Evolutionary conservation across 2,888 invertebrate genomes (phyloP), one percentile per base, ranked within the genome.

Genomic region (Tricholauxania praeusta): DNA sequence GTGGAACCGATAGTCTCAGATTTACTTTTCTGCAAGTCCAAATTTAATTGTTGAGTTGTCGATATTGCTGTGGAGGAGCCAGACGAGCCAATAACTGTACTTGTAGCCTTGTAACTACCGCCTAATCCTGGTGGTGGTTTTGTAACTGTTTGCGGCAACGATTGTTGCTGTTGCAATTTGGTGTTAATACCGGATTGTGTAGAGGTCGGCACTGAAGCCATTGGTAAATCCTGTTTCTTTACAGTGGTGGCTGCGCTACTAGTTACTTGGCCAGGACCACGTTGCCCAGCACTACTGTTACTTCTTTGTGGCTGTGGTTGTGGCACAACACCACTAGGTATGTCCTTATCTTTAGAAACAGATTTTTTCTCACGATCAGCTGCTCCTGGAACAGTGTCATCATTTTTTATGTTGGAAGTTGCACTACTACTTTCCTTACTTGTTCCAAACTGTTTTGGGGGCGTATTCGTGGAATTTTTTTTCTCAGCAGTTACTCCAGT

Each of bases 1-100:
- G 73, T 3, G 73, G 71, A 72, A 15, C 74, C 66, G 71, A 72
- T 78, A 70, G 72, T 73, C 62, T 75, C 75, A 10, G 78, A 64
- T 74, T 80, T 79, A 53, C 78, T 77, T 62, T 81, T 81, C 22
- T 80, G 80, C 57, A 79, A 66, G 19, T 78, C 79, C n/a, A 72
- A 28, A 19, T 75, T 74, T 17, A 74, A 71, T 28, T 74, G 72
- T 47, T 69, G 69, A 2, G 71, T 48, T 67, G 72, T 64, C 70
- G 76, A 47, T 74, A 67, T 62, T 12, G 64, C 49, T 15, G 70
- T n/a, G 94, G 86, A 95, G 95, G 79, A 94, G 94, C 96, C 96
- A 96, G 3, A 95, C 95, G n/a, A 49, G 17, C 63, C 73, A 17
- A 66, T 89, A 87, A 3, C 89, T 86, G 72, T 89, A 70, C 74